Evolutionary conservation across 2,888 invertebrate genomes (phyloP).

Genomic region (Phymatocera aterrima): DNA sequence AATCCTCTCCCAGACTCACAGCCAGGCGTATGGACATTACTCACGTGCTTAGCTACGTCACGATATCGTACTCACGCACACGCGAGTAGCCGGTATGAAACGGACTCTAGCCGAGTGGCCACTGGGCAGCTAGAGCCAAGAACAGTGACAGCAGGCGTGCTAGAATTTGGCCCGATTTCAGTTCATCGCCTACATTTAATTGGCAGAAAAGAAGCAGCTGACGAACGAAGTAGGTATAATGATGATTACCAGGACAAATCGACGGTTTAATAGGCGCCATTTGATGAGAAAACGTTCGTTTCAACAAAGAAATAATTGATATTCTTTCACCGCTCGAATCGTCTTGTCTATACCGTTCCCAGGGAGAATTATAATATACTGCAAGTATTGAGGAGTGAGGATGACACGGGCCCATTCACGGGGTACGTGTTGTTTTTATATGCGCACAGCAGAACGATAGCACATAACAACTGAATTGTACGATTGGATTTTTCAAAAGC

Average conservation of each 20-base stretch:
- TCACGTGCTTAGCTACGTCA: not conserved
- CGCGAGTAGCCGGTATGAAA: not conserved
- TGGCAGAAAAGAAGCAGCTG: slow-evolving; percentile 2
- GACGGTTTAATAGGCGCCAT: not conserved
- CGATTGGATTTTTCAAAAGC: not conserved
- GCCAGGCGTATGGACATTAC: not conserved
- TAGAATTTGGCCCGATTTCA: slow-evolving; percentile 42
- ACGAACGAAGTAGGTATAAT: not conserved
- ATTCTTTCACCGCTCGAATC: not conserved
- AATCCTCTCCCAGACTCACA: not conserved
- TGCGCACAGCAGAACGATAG: not conserved
- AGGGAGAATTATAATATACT: not conserved
- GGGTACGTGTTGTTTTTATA: not conserved
- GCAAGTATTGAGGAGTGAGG: not conserved
- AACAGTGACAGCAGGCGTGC: slow-evolving; percentile 20
- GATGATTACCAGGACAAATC: not conserved
- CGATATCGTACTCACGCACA: not conserved
- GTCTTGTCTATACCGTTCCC: not conserved
- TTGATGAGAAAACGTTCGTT: not conserved
- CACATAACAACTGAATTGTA: not conserved
- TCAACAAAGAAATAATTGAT: not conserved
- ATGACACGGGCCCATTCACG: not conserved
- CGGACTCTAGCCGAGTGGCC: slow-evolving; percentile 28
- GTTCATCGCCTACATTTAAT: slow-evolving; percentile 34
- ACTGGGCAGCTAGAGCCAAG: slow-evolving; percentile 14